A percentile compares a stretch with the other conserved stretches of the same genome.
These are phyloP conservation scores for Tyrannus savana DNA, from an alignment of 2,113 vertebrate species.

Conservation along the genomic window DNA sequence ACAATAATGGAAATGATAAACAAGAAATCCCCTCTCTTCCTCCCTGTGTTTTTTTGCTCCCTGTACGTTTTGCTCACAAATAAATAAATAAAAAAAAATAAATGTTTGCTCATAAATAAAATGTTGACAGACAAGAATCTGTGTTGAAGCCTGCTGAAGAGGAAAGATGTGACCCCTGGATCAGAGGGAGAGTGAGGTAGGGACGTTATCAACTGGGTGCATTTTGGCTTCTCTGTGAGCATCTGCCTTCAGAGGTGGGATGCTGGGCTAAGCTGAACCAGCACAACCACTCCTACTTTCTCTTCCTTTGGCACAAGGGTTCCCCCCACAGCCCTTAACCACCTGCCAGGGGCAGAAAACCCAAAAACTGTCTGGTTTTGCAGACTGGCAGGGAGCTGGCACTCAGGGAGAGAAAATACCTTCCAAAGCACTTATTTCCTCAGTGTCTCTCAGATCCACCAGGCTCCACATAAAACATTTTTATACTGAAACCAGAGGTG, in stretches of 20 bases:
- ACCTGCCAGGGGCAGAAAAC: neutral
- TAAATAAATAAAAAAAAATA: neutral
- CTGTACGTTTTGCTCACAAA: neutral
- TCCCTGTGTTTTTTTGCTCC: neutral
- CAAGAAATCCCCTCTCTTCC: neutral
- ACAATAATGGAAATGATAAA: neutral
- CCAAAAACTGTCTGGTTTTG: neutral
- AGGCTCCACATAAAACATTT: neutral
- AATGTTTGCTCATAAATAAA: neutral
- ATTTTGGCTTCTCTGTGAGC: neutral
- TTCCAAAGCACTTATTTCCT: neutral
- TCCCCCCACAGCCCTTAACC: neutral
- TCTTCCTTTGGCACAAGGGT: neutral
- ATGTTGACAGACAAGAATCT: neutral
- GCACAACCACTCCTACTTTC: neutral
- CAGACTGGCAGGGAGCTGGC: neutral
- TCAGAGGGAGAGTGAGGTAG: neutral
- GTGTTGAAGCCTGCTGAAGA: neutral
- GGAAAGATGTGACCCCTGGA: neutral
- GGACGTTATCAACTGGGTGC: neutral
- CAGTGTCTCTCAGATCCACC: neutral
- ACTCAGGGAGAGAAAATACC: neutral
- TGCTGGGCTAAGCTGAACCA: neutral
- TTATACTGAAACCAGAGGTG: neutral
- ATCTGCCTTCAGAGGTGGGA: neutral